Conservation (phyloP, 2,888 invertebrate species). For the Sarcophaga rosellei region DNA sequence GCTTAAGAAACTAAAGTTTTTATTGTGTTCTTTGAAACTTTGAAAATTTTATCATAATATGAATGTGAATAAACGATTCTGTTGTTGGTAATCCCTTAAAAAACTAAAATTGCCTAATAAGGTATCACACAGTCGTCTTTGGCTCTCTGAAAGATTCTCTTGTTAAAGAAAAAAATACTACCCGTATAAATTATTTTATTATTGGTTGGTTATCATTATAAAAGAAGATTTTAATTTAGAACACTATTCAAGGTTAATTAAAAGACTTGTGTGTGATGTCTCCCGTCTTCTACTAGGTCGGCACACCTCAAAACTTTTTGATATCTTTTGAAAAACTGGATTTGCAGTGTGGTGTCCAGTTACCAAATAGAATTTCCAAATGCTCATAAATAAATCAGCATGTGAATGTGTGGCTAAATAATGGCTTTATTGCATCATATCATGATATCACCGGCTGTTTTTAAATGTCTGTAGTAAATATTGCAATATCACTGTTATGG, state of each 20-base stretch:
- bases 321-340: background rate
- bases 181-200: background rate
- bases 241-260: slow-evolving; percentile 40
- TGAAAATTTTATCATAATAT: too few species aligned
- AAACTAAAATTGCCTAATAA: too few species aligned
- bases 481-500: too few species aligned
- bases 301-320: background rate
- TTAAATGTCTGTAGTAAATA: too few species aligned
- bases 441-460: background rate
- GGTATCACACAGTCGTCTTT: too few species aligned
- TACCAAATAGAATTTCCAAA: background rate
- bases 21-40: too few species aligned
- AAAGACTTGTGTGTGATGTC: background rate
- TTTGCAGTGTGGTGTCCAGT: background rate
- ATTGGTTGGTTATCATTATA: background rate
- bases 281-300: background rate
- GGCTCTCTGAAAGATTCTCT: too few species aligned
- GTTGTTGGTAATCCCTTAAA: too few species aligned
- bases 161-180: too few species aligned
- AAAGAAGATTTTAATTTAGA: slow-evolving; percentile 10
- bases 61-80: too few species aligned
- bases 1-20: too few species aligned
- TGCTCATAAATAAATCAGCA: background rate
- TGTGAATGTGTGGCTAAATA: background rate
- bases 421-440: background rate